A percentile compares a stretch with the other conserved stretches of the same genome.
Conservation (phyloP, 2,113 vertebrate genomes). For the Pelecanus crispus region DNA sequence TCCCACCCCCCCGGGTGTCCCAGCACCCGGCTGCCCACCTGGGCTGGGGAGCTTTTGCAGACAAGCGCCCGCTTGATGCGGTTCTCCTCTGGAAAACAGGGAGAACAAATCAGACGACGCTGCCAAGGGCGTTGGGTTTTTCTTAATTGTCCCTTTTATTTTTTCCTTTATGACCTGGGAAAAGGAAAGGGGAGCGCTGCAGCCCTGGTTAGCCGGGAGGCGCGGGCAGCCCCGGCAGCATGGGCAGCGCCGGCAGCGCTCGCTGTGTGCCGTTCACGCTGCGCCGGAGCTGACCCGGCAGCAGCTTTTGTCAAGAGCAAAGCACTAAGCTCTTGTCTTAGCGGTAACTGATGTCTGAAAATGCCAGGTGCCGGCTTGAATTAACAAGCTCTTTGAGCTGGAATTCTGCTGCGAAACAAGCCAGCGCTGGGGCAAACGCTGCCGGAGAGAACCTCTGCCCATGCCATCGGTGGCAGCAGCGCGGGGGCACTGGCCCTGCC, state of each 20-base stretch:
- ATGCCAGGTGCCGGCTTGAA: not conserved
- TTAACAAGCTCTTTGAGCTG: not conserved
- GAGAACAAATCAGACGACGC: not conserved
- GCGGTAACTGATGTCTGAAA: not conserved
- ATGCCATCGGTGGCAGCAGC: not conserved
- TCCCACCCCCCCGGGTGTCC: not conserved
- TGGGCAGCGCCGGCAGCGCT: not conserved
- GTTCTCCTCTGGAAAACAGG: not conserved
- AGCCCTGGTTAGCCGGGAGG: not conserved
- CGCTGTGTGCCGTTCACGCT: rapidly evolving
- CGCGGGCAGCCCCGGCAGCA: not conserved
- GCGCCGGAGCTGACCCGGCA: not conserved
- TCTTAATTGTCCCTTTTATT: not conserved
- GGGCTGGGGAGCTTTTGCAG: not conserved
- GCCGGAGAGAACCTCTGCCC: not conserved
- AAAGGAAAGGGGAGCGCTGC: not conserved
- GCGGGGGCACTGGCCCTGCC: not conserved
- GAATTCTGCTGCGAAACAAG: not conserved
- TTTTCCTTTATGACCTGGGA: not conserved
- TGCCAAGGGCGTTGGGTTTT: not conserved
- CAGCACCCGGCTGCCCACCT: not conserved
- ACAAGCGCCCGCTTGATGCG: rapidly evolving
- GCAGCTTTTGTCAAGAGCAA: not conserved
- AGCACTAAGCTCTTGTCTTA: not conserved
- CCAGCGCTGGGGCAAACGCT: rapidly evolving